Base-by-base conservation (phyloP, 64 coral and sea anemone species). In the Catalaphyllia jardinei region DNA sequence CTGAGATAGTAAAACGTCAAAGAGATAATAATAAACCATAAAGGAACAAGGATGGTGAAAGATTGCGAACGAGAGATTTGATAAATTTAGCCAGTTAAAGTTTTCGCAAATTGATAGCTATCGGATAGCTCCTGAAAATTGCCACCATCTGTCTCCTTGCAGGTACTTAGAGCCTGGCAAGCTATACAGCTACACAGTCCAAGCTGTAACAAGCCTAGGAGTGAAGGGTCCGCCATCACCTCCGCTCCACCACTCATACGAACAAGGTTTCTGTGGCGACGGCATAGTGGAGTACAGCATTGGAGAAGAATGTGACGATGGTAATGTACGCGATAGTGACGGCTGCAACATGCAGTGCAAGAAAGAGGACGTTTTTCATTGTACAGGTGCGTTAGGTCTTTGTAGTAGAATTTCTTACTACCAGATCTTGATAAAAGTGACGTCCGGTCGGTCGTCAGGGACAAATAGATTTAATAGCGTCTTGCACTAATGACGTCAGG, bases 341-440 rank as follows among this genome's bases (percentile, higher is more conserved):
- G 97, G 97, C 20, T 99, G 97, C 63, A 99, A 99, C n/a, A 84
- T 99, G 11, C 91, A 87, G 20, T 99, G 97, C 28, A 95, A 99
- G 75, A 99, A 95, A 71, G 97, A 99, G 88, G 97, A 99, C 4
- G 97, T 99, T 3, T 99, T 99, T 57, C 97, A 95, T 52, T 99
- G 97, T 72, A 73, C 93, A 93, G 97, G 91, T 99, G 20, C 24
- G 82, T 73, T 16, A 24, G 16, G 54, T 57, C 11, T 15, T 57
- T 9, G 2, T 12, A 12, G 15, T 57, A 57, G 54, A 55, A 55
- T 11, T 55, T 55, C 52, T 55, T 9, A 1, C 10, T 55, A 55
- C 52, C 38, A 39, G 10, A 55, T 2, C 8, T 55, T 9, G 52
- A 14, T 55, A 55, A 8, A 39, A 39, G 38, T 2, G n/a, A n/a